Conservation (phyloP, 2,797 vertebrate genomes). For the Tachyglossus aculeatus region DNA sequence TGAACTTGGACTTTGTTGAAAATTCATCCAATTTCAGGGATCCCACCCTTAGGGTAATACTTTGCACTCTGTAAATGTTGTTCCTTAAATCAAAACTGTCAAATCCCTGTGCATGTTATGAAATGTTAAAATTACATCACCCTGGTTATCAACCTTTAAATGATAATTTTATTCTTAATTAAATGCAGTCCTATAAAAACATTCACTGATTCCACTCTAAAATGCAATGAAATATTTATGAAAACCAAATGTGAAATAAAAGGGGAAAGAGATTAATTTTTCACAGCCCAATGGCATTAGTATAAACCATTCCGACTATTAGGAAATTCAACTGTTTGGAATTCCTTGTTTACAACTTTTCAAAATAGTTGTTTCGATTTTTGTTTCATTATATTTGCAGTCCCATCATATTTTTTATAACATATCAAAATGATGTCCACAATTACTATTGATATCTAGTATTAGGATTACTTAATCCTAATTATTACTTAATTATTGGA, state of each 20-base stretch:
- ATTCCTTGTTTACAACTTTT: background rate
- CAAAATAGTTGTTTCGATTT: background rate
- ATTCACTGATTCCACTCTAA: background rate
- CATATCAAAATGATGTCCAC: no score
- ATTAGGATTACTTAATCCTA: no score
- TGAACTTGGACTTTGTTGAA: background rate
- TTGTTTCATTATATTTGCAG: background rate
- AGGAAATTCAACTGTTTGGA: background rate
- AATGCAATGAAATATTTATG: background rate
- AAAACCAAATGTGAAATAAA: background rate
- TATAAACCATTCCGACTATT: background rate
- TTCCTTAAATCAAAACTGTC: no score
- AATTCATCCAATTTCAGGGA: background rate
- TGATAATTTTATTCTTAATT: background rate
- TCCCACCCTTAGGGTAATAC: background rate
- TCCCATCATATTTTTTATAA: background rate
- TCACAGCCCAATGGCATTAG: background rate
- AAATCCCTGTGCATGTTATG: background rate
- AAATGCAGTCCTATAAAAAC: background rate
- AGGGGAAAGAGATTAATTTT: background rate
- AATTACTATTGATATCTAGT: no score
- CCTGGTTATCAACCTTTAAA: background rate
- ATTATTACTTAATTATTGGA: no score
- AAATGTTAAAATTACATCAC: background rate
- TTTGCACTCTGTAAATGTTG: no score